Evolutionary conservation across 2,888 invertebrate species (phyloP).

Genomic region (Globia sparganii): DNA sequence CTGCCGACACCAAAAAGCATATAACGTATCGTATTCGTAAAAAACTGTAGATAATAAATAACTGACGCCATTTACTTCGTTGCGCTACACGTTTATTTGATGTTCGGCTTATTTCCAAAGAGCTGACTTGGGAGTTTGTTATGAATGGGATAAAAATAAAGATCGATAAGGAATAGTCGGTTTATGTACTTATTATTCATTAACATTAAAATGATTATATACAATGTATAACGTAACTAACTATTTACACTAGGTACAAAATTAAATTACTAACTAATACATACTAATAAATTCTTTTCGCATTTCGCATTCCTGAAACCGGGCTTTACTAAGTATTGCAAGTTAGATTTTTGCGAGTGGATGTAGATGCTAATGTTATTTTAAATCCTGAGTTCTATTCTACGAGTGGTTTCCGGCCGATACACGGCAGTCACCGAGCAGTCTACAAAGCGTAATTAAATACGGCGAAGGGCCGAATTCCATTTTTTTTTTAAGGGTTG

Average conservation of each 20-base stretch:
- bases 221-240: neutral
- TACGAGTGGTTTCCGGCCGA: neutral
- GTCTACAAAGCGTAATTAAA: neutral
- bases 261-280: neutral
- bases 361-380: neutral
- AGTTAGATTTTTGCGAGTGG: neutral
- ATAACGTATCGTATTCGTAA: slow-evolving; percentile 20
- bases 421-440: neutral
- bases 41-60: slow-evolving; percentile 24
- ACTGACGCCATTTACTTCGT: slow-evolving; percentile 3
- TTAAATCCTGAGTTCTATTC: neutral
- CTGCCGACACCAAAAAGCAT: neutral
- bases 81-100: neutral
- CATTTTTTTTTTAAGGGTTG: neutral
- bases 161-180: neutral
- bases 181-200: too few relatives aligned
- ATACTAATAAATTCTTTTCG: neutral
- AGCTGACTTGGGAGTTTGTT: slow-evolving; percentile 10
- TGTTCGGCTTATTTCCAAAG: neutral
- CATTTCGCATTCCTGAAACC: neutral
- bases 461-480: neutral
- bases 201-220: too few relatives aligned
- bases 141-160: slow-evolving; percentile 3
- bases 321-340: neutral
- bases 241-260: neutral